phyloP scores from a whole-genome alignment of 2,797 vertebrate genomes.

The Smutsia gigantea region DNA sequence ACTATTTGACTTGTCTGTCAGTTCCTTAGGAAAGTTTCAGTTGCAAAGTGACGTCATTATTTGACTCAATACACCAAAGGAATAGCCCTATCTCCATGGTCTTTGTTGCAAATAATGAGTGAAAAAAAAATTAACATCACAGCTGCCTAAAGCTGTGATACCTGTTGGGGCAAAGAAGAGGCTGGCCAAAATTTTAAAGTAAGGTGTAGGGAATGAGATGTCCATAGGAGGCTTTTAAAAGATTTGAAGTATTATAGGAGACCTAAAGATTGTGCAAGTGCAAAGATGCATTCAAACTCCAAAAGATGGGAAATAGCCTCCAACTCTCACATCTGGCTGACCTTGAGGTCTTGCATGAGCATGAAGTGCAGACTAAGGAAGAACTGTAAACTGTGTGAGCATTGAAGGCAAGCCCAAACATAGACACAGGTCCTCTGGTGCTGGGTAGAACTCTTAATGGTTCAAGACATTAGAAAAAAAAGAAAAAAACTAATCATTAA shows the following conservation, averaged over 20 bases:
- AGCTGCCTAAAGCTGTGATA: background rate
- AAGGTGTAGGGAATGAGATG: background rate
- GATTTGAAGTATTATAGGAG: background rate
- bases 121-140: background rate
- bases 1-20: background rate
- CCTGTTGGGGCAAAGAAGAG: background rate
- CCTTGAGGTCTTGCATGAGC: background rate
- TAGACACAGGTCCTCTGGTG: background rate
- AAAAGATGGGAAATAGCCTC: background rate
- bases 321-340: background rate
- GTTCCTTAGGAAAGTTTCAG: background rate
- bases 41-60: background rate
- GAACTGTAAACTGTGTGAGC: background rate
- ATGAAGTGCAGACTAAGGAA: background rate
- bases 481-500: background rate
- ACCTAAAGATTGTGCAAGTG: background rate
- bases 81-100: background rate
- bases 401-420: background rate
- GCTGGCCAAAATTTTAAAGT: background rate
- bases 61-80: background rate
- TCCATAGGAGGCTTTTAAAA: background rate
- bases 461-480: background rate
- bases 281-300: background rate
- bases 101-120: background rate
- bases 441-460: background rate